These are phyloP conservation scores for Ictidomys tridecemlineatus DNA, from an alignment of 2,113 vertebrate species.

Conservation along the genomic window DNA sequence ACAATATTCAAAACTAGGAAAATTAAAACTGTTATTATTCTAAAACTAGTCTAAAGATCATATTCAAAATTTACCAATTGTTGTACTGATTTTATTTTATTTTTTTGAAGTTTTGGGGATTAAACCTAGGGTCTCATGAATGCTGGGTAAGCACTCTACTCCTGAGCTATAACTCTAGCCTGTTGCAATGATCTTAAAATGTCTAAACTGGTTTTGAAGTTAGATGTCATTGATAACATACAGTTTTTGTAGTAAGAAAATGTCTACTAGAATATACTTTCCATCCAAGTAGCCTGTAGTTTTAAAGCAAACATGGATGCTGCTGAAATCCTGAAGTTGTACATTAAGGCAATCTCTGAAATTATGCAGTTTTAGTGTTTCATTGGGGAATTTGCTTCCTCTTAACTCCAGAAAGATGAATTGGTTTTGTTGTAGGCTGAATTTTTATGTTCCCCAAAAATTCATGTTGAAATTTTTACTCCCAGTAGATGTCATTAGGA, in stretches of 20 bases:
- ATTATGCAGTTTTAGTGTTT: not conserved
- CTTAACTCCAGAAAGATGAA: not conserved
- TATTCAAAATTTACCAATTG: not conserved
- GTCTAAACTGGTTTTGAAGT: not conserved
- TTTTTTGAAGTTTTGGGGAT: too few species aligned
- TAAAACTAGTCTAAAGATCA: not conserved
- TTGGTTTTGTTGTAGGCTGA: not conserved
- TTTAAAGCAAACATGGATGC: not conserved
- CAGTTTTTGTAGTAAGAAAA: not conserved
- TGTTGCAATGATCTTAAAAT: not conserved
- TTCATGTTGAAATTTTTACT: not conserved
- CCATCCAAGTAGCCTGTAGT: not conserved
- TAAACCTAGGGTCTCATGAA: too few species aligned
- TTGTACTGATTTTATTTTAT: not conserved
- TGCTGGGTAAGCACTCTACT: too few species aligned
- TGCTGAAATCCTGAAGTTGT: conserved; percentile 9
- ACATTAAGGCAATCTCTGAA: not conserved
- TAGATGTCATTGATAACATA: not conserved
- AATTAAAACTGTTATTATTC: not conserved
- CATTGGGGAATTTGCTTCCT: not conserved
- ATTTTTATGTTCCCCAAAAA: not conserved
- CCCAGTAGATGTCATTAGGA: not conserved
- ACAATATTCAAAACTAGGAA: not conserved
- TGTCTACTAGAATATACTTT: not conserved
- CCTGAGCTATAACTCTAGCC: too few species aligned